Conservation (phyloP, 1,140 invertebrate genomes). For the Drosophila neocordata region DNA sequence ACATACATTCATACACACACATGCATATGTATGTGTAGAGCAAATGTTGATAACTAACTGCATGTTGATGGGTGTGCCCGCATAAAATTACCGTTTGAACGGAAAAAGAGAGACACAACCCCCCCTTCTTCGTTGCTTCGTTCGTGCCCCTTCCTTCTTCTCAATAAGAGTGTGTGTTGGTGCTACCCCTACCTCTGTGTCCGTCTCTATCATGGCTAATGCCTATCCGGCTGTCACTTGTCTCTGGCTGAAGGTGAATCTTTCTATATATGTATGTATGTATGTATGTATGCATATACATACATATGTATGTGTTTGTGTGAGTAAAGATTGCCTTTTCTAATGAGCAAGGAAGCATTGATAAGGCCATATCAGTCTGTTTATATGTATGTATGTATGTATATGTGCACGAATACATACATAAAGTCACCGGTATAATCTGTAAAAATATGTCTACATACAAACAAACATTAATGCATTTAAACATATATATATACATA, state of each 20-base stretch:
- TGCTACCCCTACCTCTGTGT: constrained; percentile 4
- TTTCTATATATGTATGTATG: constrained; percentile 4
- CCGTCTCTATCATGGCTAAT: constrained; percentile 11
- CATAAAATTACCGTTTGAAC: constrained; percentile 30
- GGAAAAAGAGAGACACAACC: neutral
- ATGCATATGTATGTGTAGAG: neutral
- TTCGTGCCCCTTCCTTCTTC: neutral
- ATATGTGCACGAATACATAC: neutral
- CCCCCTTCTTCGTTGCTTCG: neutral
- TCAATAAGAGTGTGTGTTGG: no score
- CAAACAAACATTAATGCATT: neutral
- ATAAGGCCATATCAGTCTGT: constrained; percentile 37
- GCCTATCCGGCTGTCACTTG: constrained; percentile 33
- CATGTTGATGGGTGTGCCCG: constrained; percentile 32
- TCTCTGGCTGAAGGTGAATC: constrained; percentile 48
- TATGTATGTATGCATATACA: no score
- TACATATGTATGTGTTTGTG: no score
- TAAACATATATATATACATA: constrained; percentile 10
- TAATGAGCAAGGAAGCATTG: constrained; percentile 61
- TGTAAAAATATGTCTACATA: neutral
- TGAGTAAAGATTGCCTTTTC: constrained; percentile 17
- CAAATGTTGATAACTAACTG: constrained; percentile 29
- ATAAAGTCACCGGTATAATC: constrained; percentile 6
- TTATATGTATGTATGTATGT: neutral
- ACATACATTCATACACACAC: constrained; percentile 1